Base-by-base conservation (phyloP, 2,113 vertebrate species). In the Sebastes schlegelii region DNA sequence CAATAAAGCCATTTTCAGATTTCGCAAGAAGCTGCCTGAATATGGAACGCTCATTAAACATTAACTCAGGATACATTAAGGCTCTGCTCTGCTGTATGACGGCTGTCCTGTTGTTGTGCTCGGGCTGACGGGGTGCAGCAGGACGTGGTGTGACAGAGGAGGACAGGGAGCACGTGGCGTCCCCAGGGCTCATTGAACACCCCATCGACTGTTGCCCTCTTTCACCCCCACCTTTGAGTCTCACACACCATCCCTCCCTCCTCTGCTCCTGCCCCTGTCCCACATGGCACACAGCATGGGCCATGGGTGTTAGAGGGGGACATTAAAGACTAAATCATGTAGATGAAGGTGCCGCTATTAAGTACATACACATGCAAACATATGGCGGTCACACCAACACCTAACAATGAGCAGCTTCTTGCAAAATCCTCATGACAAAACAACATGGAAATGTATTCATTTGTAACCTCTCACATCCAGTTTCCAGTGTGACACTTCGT, bases 1-100 rank as follows among this genome's bases (percentile, higher is more conserved):
- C 92, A 92, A 91, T 90, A 94, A 93, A 94, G 85, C 93, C 91
- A 95, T 95, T 94, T 93, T 86, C 92, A 73, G 80, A 43, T 92
- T 93, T 90, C 72, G 72, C 87, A 84, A 76, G 79, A 87, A 86
- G 72, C 89, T 52, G 89, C 78, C 80, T 88, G 92, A 92, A 91
- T 89, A 86, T 45, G 87, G 69, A 85, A 70, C 40, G 46, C 86
- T 93, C 92, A 94, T 95, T 91, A 95, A 95, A 94, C 91, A 93
- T 95, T 94, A 93, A 93, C 87, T 81, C 40, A 0, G 79, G 86
- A 26, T 80, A 78, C 93, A 94, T 94, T 94, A 93, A 88, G 75
- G 85, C 84, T 76, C 52, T 10, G 71, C 63, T 60, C 48, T 70
- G 68, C 43, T 77, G 74, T 66, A 60, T 63, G 88, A 71, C 5